A percentile compares a stretch with the other conserved stretches of the same genome.
Conservation (phyloP, 1,140 invertebrate genomes). For the Antheraea pernyi region DNA sequence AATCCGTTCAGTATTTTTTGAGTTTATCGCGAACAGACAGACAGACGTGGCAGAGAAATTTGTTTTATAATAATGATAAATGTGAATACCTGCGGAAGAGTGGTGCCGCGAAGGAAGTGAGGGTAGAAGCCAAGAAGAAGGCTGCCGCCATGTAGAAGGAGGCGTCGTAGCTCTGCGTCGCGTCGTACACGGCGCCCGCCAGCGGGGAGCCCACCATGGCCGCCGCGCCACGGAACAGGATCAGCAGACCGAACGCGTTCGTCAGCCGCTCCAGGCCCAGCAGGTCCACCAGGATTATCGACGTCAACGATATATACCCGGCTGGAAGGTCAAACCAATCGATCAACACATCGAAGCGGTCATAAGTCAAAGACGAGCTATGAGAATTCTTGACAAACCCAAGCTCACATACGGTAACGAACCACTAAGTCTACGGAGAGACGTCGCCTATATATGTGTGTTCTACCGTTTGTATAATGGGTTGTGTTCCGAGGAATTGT, state of each 20-base stretch:
- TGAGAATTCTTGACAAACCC: too few species aligned
- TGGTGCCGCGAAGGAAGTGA: constrained; percentile 92
- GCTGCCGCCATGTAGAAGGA: constrained; percentile 96
- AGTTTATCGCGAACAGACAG: too few species aligned
- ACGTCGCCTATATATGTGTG: too few species aligned
- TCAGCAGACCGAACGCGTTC: constrained; percentile 97
- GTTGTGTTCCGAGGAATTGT: too few species aligned
- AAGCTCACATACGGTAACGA: too few species aligned
- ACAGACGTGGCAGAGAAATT: too few species aligned
- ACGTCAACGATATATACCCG: constrained; percentile 98
- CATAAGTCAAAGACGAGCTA: too few species aligned
- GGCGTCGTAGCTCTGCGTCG: constrained; percentile 90
- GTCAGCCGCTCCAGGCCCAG: constrained; percentile 97
- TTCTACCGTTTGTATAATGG: too few species aligned
- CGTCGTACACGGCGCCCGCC: constrained; percentile 93
- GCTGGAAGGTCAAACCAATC: constrained; percentile 81
- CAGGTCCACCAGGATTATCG: constrained; percentile 97
- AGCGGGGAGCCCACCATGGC: constrained; percentile 92
- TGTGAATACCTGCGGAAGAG: constrained; percentile 82
- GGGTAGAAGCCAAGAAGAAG: constrained; percentile 91
- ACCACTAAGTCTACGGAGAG: too few species aligned
- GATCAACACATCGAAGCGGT: too few species aligned
- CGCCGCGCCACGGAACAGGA: constrained; percentile 95
- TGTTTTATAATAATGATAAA: too few species aligned
- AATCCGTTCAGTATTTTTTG: too few species aligned